These are phyloP conservation scores for Endotricha flammealis DNA, from an alignment of 2,888 invertebrate genomes.

Conservation along the genomic window DNA sequence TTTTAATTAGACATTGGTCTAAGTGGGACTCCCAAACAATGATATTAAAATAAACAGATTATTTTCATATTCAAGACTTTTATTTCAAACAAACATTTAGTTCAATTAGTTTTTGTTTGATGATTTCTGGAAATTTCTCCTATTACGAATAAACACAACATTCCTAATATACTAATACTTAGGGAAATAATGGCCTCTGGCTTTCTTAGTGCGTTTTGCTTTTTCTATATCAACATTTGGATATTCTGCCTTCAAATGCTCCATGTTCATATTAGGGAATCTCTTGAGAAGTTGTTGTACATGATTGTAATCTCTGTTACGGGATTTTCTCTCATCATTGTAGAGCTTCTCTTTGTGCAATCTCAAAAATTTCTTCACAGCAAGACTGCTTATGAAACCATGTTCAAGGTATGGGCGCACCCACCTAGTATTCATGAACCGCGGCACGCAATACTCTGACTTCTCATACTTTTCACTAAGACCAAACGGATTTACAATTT, in stretches of 20 bases:
- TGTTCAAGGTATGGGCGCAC: constrained; percentile 75
- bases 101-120: too few relatives aligned
- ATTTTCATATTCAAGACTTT: too few relatives aligned
- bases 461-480: constrained; percentile 75
- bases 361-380: constrained; percentile 76
- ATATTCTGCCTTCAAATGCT: constrained; percentile 83
- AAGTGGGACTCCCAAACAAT: too few relatives aligned
- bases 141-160: too few relatives aligned
- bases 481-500: constrained; percentile 80
- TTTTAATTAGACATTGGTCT: too few relatives aligned
- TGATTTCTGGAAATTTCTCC: too few relatives aligned
- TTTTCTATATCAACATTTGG: constrained; percentile 87
- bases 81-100: too few relatives aligned
- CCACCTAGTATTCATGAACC: constrained; percentile 82
- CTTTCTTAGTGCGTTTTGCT: constrained; percentile 74
- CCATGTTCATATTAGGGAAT: constrained; percentile 87
- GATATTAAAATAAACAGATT: too few relatives aligned
- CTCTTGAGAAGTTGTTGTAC: constrained; percentile 83
- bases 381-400: constrained; percentile 70
- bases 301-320: constrained; percentile 82
- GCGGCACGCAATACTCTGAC: constrained; percentile 82
- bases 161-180: constrained; percentile 57
- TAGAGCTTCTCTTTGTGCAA: constrained; percentile 82
- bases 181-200: constrained; percentile 80
- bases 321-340: constrained; percentile 74